A percentile compares a stretch with the other conserved stretches of the same genome.
Conservation (phyloP, 2,113 vertebrate genomes). For the Lycocorax pyrrhopterus region DNA sequence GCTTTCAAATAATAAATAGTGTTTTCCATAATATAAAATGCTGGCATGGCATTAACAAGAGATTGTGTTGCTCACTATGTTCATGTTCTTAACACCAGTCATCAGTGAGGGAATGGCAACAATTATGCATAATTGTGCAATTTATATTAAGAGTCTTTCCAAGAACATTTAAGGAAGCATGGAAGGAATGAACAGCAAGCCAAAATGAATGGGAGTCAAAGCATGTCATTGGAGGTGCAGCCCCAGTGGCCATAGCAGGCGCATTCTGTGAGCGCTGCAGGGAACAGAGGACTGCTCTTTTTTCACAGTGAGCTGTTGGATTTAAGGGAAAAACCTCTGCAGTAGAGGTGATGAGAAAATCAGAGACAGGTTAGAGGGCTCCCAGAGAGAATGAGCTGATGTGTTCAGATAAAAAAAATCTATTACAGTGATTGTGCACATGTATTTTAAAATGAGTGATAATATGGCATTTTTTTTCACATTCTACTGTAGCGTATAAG, state of each 20-base stretch:
- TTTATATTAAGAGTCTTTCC: slow-evolving; percentile 20
- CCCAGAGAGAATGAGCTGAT: background rate
- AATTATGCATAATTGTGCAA: slow-evolving; percentile 45
- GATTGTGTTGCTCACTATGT: background rate
- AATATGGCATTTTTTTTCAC: background rate
- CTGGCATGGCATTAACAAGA: background rate
- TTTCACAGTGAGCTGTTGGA: background rate
- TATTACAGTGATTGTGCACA: background rate
- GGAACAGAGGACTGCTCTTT: background rate
- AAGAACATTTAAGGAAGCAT: slow-evolving; percentile 29
- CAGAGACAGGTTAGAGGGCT: background rate
- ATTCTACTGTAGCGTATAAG: background rate
- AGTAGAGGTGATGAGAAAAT: background rate
- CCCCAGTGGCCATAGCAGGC: background rate
- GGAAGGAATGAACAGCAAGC: slow-evolving; percentile 13
- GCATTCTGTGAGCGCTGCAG: background rate
- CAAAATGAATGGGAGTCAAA: background rate
- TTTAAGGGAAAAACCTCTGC: background rate
- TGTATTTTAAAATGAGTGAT: background rate
- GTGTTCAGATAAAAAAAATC: background rate
- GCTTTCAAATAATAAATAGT: slow-evolving; percentile 45
- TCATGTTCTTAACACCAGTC: slow-evolving; percentile 5
- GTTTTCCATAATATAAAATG: background rate
- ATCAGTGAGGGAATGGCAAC: slow-evolving; percentile 27
- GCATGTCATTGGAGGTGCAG: background rate